Evolutionary conservation across 2,888 invertebrate species (phyloP), one percentile per base, ranked within the genome.

Genomic region (Lepidochitona cinerea): DNA sequence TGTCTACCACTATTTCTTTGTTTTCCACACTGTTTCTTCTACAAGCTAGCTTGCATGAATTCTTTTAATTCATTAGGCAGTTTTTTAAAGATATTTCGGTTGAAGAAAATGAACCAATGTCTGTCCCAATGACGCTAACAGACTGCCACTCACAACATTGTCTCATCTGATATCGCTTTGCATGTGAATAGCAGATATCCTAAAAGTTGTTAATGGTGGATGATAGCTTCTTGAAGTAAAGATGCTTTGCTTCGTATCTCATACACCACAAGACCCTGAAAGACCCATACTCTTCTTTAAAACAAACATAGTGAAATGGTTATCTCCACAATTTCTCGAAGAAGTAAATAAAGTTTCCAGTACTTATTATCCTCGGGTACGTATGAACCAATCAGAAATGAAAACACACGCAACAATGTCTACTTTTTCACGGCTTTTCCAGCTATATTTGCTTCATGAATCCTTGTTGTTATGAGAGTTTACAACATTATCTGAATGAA

Each of bases 171-270:
- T 41, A 41, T 41, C 41, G 9, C 41, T 41, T 41, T 12, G 41
- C 41, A 9, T 12, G 41, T 41, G 41, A 41, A 41, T 41, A 41
- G 18, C 41, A 41, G 9, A 41, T 41, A 18, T 41, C 18, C 18
- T 18, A n/a, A n/a, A n/a, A n/a, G n/a, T n/a, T n/a, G n/a, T n/a
- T n/a, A n/a, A n/a, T n/a, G n/a, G n/a, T n/a, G 5, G 29, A 41
- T 32, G 70, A 35, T 5, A 53, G 6, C 14, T 52, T 29, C 23
- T 53, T 53, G 36, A 70, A 70, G 18, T 70, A 70, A 0, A 41
- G 52, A 29, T 70, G 70, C 32, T 70, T 70, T 26, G 33, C 70
- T 33, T 70, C 70, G 32, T 2, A 70, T 32, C 53, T 5, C 70
- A 70, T 53, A 6, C 52, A 49, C 52, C 70, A 70, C 1, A 70